These are phyloP conservation scores for Prochilodus magdalenae DNA, from an alignment of 2,113 vertebrate genomes.

Conservation along the genomic window DNA sequence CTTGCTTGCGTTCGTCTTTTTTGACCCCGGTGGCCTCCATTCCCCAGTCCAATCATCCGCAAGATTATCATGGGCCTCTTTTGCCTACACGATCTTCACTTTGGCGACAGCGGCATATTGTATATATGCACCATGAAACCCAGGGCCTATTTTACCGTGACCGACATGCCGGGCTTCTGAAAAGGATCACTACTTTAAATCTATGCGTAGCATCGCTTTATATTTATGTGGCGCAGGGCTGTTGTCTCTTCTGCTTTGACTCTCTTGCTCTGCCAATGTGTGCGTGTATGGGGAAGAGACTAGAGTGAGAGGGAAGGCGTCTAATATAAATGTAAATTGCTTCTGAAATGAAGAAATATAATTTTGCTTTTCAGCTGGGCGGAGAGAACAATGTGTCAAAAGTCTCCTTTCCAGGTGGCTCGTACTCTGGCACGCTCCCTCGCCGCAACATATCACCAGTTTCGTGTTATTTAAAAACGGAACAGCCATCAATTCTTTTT, in stretches of 20 bases:
- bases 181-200: background rate
- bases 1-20: background rate
- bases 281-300: background rate
- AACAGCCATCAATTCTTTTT: background rate
- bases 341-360: constrained; percentile 37
- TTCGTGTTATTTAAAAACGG: background rate
- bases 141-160: background rate
- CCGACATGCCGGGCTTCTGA: background rate
- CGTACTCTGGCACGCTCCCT: background rate
- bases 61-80: background rate
- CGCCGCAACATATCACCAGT: background rate
- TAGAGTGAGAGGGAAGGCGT: constrained; percentile 4
- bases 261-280: background rate
- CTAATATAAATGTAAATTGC: constrained; percentile 56
- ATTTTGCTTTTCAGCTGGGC: constrained; percentile 33
- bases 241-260: background rate
- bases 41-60: background rate
- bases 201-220: background rate
- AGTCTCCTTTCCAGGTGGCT: background rate
- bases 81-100: background rate
- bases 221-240: background rate
- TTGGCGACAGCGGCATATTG: background rate
- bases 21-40: background rate
- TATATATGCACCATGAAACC: background rate
- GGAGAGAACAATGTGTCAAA: constrained; percentile 9